phyloP scores from a whole-genome alignment of 2,797 vertebrate species.

The Neostethus bicornis region DNA sequence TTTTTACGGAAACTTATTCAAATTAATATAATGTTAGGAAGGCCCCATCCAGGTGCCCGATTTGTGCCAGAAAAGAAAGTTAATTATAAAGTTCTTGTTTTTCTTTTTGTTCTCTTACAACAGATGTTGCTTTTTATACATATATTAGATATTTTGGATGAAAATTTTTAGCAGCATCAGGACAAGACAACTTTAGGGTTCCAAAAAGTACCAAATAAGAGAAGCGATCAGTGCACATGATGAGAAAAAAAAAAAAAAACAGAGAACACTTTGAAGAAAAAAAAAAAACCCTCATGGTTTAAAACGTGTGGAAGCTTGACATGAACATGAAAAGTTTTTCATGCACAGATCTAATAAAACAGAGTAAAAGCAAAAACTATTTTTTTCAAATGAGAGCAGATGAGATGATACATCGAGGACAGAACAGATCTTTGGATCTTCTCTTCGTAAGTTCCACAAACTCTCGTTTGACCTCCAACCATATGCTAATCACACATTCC shows the following conservation, averaged over 20 bases:
- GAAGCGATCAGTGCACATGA: conserved; percentile 5
- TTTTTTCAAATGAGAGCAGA: neutral
- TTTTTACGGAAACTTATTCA: neutral
- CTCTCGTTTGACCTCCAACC: conserved; percentile 3
- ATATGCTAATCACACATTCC: neutral
- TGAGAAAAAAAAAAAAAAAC: neutral
- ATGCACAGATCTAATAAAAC: conserved; percentile 4
- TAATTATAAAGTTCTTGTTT: neutral
- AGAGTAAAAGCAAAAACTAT: neutral
- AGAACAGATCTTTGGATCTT: conserved; percentile 17
- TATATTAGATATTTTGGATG: conserved; percentile 5
- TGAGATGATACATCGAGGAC: neutral
- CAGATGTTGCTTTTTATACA: neutral
- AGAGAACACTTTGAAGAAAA: neutral
- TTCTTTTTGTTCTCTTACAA: neutral
- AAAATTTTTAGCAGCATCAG: conserved; percentile 7
- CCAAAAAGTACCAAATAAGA: conserved; percentile 21
- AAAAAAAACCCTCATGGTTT: neutral
- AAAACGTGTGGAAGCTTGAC: neutral
- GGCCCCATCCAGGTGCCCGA: neutral
- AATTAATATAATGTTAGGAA: neutral
- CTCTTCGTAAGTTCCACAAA: conserved; percentile 4
- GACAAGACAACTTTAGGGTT: neutral
- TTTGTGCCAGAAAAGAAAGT: no score
- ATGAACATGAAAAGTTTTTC: neutral